These are phyloP conservation scores for Plagodis dolabraria DNA, from an alignment of 2,888 invertebrate species.

Conservation along the genomic window DNA sequence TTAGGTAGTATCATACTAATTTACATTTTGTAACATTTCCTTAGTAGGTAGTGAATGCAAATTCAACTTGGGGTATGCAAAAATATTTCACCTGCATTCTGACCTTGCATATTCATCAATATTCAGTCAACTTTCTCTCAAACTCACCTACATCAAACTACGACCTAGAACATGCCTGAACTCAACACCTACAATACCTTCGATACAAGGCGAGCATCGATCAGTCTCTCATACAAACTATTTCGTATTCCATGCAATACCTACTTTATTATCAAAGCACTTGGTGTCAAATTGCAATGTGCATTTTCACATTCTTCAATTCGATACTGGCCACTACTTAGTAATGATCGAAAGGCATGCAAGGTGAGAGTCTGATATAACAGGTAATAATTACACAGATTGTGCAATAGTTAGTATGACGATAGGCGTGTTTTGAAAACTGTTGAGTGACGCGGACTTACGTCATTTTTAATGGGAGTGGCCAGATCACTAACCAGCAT, in stretches of 20 bases:
- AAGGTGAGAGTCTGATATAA: neutral
- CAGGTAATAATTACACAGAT: constrained; percentile 4
- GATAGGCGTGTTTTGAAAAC: constrained; percentile 11
- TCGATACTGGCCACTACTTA: neutral
- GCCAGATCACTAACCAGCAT: neutral
- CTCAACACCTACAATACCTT: neutral
- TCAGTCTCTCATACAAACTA: constrained; percentile 1
- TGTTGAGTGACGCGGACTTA: constrained; percentile 6
- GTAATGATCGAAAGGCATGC: constrained; percentile 1
- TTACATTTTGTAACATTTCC: too few relatives aligned
- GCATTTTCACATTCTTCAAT: neutral
- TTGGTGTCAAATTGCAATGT: constrained; percentile 10
- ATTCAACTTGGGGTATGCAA: too few relatives aligned
- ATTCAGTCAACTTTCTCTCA: too few relatives aligned
- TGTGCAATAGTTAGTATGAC: constrained; percentile 8
- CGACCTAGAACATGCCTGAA: neutral
- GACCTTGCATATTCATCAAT: too few relatives aligned
- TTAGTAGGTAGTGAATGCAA: too few relatives aligned
- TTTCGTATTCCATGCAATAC: neutral
- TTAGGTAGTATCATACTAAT: too few relatives aligned
- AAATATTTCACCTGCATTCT: too few relatives aligned
- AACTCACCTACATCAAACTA: too few relatives aligned
- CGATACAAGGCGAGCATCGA: constrained; percentile 8
- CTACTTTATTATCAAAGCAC: neutral
- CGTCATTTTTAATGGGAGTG: constrained; percentile 18